phyloP scores from a whole-genome alignment of 2,888 invertebrate genomes.

The Diaperis boleti region DNA sequence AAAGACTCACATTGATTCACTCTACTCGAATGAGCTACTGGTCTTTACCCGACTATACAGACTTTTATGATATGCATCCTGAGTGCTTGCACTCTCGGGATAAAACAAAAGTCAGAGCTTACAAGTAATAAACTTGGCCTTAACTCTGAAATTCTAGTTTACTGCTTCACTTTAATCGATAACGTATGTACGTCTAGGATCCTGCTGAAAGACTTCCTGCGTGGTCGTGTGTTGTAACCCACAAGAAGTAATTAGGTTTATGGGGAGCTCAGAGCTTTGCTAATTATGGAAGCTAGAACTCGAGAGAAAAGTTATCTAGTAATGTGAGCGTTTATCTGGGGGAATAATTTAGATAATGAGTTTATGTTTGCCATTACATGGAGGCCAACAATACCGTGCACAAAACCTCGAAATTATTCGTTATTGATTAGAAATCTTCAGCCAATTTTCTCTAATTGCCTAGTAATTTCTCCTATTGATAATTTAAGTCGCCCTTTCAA shows the following conservation, averaged over 20 bases:
- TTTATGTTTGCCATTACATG: neutral
- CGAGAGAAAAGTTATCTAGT: neutral
- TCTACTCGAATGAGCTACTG: no score
- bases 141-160: constrained; percentile 23
- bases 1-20: no score
- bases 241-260: constrained; percentile 13
- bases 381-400: neutral
- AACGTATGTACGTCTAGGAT: constrained; percentile 20
- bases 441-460: neutral
- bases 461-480: neutral
- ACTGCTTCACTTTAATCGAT: constrained; percentile 34
- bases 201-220: neutral
- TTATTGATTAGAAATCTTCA: no score
- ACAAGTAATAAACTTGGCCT: constrained; percentile 28
- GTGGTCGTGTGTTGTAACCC: constrained; percentile 15
- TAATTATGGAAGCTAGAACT: neutral
- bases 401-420: neutral
- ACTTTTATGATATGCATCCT: constrained; percentile 30
- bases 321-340: neutral
- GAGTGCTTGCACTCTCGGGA: no score
- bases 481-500: neutral
- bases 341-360: neutral
- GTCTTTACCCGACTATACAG: no score
- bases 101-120: constrained; percentile 29
- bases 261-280: neutral